Evolutionary conservation across 2,888 invertebrate species (phyloP), one percentile per base, ranked within the genome.

Genomic region (Drosophila fulvimacula): DNA sequence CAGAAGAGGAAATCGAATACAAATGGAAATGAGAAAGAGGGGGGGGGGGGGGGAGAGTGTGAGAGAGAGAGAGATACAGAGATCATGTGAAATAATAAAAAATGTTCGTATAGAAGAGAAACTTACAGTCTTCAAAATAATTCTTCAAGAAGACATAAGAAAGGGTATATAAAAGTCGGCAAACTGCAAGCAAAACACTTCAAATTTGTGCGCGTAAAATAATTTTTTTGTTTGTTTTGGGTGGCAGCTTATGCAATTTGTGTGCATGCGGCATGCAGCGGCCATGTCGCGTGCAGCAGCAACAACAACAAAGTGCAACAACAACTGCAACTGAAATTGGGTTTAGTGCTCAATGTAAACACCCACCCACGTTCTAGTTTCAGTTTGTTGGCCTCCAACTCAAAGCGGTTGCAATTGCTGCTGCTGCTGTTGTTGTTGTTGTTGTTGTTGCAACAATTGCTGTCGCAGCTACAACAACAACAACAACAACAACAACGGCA

Each of bases 321-420:
- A 55, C 57, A 39, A 55, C 34, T 39, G 36, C 51, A 72, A 39
- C 62, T 86, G 89, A 87, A 86, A 84, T 86, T 86, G 85, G 80
- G 87, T 81, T 86, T 88, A 80, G 84, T 86, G 80, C 89, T 83
- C 79, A 81, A 83, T 79, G 80, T 30, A 73, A 86, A 77, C 82
- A 80, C 86, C 90, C 90, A 86, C 46, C 46, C 46, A 46, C 89
- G 89, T 89, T 90, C 90, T 80, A 89, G 81, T 88, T 89, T 69
- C 76, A 68, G 90, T 89, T 85, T 87, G 75, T 90, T 89, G 85
- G 85, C 89, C 90, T 38, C 64, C 82, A 55, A 39, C 57, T 57
- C 68, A 42, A 44, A 72, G 59, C 71, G 61, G 57, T 59, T 49
- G 60, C 71, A 69, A 66, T 61, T 80, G 68, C 66, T 69, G 65